Evolutionary conservation across 1,140 invertebrate species (phyloP), one percentile per base, ranked within the genome.

Genomic region (Bombus superbus): DNA sequence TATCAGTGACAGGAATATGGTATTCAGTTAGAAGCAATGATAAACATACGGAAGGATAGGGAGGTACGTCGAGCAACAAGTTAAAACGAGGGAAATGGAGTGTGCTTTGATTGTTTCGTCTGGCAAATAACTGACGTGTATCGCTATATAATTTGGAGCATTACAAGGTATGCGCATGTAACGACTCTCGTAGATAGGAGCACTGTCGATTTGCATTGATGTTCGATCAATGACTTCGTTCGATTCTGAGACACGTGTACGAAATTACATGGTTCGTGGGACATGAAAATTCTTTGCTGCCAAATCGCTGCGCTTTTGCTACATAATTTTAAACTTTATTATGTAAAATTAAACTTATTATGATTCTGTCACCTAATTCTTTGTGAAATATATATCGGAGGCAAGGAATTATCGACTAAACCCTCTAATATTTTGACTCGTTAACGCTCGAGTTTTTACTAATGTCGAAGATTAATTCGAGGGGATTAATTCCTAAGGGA

Each of bases 21-120:
- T 40, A 64, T 80, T 72, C 59, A 47, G 28, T 59, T 13, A 9
- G 1, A 40, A 73, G 18, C 47, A 42, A 40, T 53, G 47, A 80
- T 73, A 71, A 80, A 32, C 35, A 10, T 5, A 47, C 22, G 13
- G 10, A 3, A 35, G 25, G 32, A 53, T 13, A 2, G 18, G n/a
- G 66, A 11, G 40, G 5, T 38, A n/a, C 22, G 35, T 1, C 35
- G 78, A 68, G 83, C 83, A 85, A 85, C 83, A 85, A 85, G 84
- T 81, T 74, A 74, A 44, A 81, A 74, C 57, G 72, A 74, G 35
- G 78, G 32, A 47, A 84, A 79, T 18, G 40, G 40, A 79, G 53
- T 47, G 73, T 25, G 28, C 40, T 53, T 32, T 22, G 47, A 40
- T 38, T 78, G 57, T 25, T 74, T 38, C 25, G 18, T 47, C 42